Evolutionary conservation across 2,113 vertebrate species (phyloP).

Genomic region (Psittacus erithacus): DNA sequence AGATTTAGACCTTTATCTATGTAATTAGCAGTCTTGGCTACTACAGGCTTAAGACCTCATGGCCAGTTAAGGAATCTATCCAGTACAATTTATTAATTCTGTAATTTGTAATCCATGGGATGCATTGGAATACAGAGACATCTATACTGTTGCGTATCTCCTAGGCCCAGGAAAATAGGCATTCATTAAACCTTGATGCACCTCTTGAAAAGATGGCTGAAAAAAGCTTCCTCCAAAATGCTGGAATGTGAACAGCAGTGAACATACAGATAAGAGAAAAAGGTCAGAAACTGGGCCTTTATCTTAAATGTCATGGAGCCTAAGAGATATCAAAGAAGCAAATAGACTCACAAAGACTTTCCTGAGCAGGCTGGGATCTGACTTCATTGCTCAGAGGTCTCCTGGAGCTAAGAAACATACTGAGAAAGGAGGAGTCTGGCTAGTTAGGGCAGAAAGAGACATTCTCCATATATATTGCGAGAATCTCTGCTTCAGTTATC

Average conservation of each 20-base stretch:
- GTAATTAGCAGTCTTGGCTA: not conserved
- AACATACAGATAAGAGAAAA: not conserved
- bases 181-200: accelerated
- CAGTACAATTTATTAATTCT: not conserved
- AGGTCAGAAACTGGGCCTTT: not conserved
- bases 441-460: not conserved
- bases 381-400: not conserved
- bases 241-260: not conserved
- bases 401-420: not conserved
- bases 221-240: not conserved
- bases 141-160: not conserved
- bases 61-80: not conserved
- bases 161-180: not conserved
- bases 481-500: not conserved
- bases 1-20: not conserved
- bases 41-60: not conserved
- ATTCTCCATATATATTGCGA: not conserved
- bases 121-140: not conserved
- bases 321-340: not conserved
- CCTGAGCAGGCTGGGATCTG: not conserved
- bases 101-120: not conserved
- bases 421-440: not conserved
- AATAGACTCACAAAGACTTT: not conserved
- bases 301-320: not conserved
- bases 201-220: not conserved